These are phyloP conservation scores for Amblyjoppa proteus DNA, from an alignment of 2,888 invertebrate species.

Conservation along the genomic window DNA sequence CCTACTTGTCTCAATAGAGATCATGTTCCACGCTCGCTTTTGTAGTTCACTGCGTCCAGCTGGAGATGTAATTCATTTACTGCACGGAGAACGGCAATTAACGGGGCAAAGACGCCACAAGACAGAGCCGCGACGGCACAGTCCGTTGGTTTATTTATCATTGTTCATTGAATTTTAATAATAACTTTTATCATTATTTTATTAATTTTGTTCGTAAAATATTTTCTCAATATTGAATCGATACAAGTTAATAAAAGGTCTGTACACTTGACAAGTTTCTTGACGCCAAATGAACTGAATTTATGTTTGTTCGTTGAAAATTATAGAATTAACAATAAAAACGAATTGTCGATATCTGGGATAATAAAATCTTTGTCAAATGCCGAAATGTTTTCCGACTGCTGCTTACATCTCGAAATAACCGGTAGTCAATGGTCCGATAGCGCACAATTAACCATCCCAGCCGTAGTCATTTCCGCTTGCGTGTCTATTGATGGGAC, in stretches of 20 bases:
- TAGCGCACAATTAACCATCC: background rate
- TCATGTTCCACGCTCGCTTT: background rate
- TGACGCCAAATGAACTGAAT: background rate
- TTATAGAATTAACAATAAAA: background rate
- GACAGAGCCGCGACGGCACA: background rate
- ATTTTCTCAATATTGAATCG: background rate
- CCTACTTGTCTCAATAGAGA: constrained; percentile 59
- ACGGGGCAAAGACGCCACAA: background rate
- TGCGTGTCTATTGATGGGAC: constrained; percentile 37
- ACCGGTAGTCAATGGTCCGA: background rate
- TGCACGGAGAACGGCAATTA: background rate
- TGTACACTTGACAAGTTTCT: background rate
- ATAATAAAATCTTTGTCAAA: background rate
- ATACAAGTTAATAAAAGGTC: background rate
- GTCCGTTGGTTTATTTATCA: background rate
- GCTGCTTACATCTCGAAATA: background rate
- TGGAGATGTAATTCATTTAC: background rate
- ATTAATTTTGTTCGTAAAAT: background rate
- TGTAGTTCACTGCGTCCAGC: background rate
- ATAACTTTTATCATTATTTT: background rate
- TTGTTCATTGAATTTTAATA: background rate
- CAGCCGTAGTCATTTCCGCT: constrained; percentile 34
- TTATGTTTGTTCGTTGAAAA: background rate
- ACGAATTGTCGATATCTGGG: background rate
- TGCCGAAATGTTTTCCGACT: background rate